Evolutionary conservation across 2,888 invertebrate species (phyloP).

Genomic region (Eulithis testata): DNA sequence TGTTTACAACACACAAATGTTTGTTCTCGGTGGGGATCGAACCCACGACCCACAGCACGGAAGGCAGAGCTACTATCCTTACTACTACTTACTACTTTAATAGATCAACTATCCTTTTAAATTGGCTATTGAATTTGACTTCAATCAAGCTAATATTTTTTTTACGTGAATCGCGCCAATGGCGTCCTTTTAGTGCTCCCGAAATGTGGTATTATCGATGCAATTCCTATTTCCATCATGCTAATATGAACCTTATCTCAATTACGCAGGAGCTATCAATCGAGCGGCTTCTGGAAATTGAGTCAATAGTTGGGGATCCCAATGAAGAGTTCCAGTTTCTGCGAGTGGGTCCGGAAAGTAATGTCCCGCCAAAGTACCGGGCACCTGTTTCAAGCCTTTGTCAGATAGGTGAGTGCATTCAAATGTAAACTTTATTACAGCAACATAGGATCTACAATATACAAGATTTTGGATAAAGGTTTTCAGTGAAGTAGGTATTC

Average conservation of each 20-base stretch:
- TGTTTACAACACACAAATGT: too few species aligned
- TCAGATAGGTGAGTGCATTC: slow-evolving; percentile 68
- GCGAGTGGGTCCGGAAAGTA: slow-evolving; percentile 84
- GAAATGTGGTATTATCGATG: not conserved
- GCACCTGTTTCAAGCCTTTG: slow-evolving; percentile 81
- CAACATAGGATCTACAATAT: not conserved
- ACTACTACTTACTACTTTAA: too few species aligned
- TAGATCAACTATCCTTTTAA: too few species aligned
- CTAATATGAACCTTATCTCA: slow-evolving; percentile 16
- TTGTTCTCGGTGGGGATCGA: too few species aligned
- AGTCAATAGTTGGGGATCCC: slow-evolving; percentile 82
- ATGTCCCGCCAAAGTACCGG: slow-evolving; percentile 83
- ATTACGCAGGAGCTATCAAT: slow-evolving; percentile 92
- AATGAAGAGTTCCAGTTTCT: slow-evolving; percentile 81
- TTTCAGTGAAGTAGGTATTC: not conserved
- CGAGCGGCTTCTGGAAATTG: slow-evolving; percentile 96
- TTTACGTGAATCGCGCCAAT: too few species aligned
- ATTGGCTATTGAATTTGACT: too few species aligned
- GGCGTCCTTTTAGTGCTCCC: too few species aligned
- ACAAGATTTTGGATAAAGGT: too few species aligned
- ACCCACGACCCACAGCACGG: too few species aligned
- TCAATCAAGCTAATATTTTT: too few species aligned
- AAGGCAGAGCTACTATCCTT: too few species aligned
- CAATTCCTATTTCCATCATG: not conserved
- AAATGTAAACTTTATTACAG: slow-evolving; percentile 3